Evolutionary conservation across 2,797 vertebrate species (phyloP), one percentile per base, ranked within the genome.

Genomic region (Fistularia commersonii): DNA sequence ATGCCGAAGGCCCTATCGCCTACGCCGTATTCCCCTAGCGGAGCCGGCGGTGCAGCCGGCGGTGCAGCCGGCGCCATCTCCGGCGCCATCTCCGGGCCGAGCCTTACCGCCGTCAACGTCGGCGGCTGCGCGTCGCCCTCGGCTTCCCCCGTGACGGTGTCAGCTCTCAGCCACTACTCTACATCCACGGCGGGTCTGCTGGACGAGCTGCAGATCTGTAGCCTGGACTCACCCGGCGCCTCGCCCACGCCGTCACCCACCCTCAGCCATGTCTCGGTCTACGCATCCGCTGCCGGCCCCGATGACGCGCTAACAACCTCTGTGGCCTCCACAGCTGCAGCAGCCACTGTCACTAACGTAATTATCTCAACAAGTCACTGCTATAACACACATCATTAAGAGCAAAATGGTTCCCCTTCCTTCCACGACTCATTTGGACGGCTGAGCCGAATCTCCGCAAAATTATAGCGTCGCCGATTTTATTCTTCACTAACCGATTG

Each of bases 181-280:
- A 92, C 93, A 35, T 95, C 93, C 76, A 92, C 91, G 9, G 87
- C 84, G 64, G 91, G 90, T 78, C 77, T 91, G 76, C 86, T 94
- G 81, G 92, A 93, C 66, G 92, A 95, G 83, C 90, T 94, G 79
- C 93, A 93, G 83, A 90, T 88, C 73, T 91, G 88, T 73, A 76
- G 87, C 81, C 86, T 88, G 85, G 91, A 93, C 82, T 90, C 91
- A 60, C 91, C 91, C 49, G 51, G 63, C 60, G 56, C 72, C 81
- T 93, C 93, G 57, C 90, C 92, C 81, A 94, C 93, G 44, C 94
- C 92, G 41, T 93, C 92, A 84, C 93, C 94, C 75, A 91, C 92
- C 66, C 80, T 92, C 91, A 94, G 91, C 91, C 91, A 90, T 76
- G 88, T 88, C 83, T 94, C 93, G 64, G 69, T 87, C 85, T 89